Evolutionary conservation across 2,113 vertebrate genomes (phyloP), one percentile per base, ranked within the genome.

Genomic region (Noctilio leporinus): DNA sequence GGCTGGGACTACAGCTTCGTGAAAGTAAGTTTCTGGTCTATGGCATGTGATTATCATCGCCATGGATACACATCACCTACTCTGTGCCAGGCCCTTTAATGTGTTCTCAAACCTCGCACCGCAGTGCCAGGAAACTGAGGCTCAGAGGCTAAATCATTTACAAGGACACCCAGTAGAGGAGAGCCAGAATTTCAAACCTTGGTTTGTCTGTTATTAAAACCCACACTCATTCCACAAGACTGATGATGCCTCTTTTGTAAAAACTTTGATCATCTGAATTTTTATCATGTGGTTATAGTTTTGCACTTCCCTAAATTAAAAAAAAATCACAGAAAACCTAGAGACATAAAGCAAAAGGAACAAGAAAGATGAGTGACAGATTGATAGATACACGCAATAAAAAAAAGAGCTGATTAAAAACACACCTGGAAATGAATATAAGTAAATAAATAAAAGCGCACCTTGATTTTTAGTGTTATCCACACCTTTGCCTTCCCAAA

Each of bases 301-400:
- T 65, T 89, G 22, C 14, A 93, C 30, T 89, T 84, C 38, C 76
- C 72, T 87, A 91, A 92, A 76, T 75, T n/a, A n/a, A n/a, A n/a
- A n/a, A n/a, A 86, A 91, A 94, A 92, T n/a, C 59, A 53, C 70
- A 93, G 87, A 86, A 53, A 38, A 95, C 47, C 55, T 92, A 87
- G 28, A 96, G 65, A 93, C 92, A 38, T 11, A 47, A 53, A 77
- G 76, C 80, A 85, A 95, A 93, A 91, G 88, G 24, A 81, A 87
- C 43, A 70, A 73, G 78, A 89, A 72, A 93, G 95, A 94, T 67
- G 76, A 92, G 75, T 22, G 24, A 86, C 1, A 78, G 88, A 40
- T 0, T 84, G 62, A 73, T 12, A 57, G 92, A 93, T 40, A 89
- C 3, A 73, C 43, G 75, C 43, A 86, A 88, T 86, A 78, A 62